Percentiles rank a stretch among this genome's conserved stretches.
phyloP scores from a whole-genome alignment of 2,888 invertebrate genomes.

The Rhamnusium bicolor region DNA sequence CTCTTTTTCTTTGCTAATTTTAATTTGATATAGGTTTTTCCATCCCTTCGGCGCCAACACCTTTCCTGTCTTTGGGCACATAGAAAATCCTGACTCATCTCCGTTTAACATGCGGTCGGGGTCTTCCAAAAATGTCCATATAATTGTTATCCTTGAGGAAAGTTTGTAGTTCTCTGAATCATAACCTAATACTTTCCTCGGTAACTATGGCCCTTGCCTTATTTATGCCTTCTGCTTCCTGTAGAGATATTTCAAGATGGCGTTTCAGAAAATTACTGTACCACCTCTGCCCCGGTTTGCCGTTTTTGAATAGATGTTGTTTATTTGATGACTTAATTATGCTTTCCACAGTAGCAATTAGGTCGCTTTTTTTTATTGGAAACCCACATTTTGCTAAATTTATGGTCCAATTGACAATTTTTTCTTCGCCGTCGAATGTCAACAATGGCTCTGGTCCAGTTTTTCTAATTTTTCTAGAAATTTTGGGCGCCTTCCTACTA shows the following conservation, averaged over 20 bases:
- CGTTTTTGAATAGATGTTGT: neutral
- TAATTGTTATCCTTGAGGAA: neutral
- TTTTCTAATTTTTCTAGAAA: conserved; percentile 2
- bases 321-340: neutral
- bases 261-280: conserved; percentile 1
- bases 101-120: too few species aligned
- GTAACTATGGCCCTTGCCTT: neutral
- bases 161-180: neutral
- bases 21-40: too few species aligned
- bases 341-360: neutral
- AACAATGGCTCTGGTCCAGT: neutral
- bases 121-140: neutral
- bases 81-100: neutral
- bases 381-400: neutral
- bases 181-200: neutral
- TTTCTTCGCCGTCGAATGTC: neutral
- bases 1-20: too few species aligned
- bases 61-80: too few species aligned
- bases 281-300: neutral
- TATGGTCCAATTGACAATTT: neutral
- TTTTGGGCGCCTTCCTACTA: neutral
- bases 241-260: neutral
- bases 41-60: too few species aligned
- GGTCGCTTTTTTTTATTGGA: neutral
- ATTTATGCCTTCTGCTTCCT: neutral